phyloP scores from a whole-genome alignment of 2,797 vertebrate species.

The Hydrocynus forskahlii region DNA sequence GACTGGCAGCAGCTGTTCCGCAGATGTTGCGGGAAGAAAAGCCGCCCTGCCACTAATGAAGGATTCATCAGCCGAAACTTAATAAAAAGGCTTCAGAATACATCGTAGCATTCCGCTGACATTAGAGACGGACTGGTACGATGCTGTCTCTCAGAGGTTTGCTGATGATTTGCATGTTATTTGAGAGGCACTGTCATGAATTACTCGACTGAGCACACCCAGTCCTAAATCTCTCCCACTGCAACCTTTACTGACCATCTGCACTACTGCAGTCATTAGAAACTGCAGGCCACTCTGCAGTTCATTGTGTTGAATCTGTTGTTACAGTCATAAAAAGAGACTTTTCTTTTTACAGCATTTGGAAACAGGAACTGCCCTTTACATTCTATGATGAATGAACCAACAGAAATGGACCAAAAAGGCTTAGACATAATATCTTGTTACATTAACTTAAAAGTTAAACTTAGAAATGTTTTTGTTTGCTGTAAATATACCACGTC shows the following conservation, averaged over 20 bases:
- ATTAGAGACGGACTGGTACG: slow-evolving; percentile 8
- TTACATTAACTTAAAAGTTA: not conserved
- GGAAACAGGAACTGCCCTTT: not conserved
- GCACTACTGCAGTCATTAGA: not conserved
- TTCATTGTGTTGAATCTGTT: not conserved
- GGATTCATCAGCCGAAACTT: slow-evolving; percentile 24
- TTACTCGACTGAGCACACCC: not conserved
- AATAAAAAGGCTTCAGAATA: slow-evolving; percentile 24
- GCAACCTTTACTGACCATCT: not conserved
- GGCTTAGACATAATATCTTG: not conserved
- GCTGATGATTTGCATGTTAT: slow-evolving; percentile 12
- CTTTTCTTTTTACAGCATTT: not conserved
- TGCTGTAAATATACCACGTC: too few species aligned
- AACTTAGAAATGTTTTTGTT: too few species aligned
- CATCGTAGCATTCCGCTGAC: not conserved
- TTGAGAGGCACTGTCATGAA: slow-evolving; percentile 27
- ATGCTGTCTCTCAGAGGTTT: slow-evolving; percentile 10
- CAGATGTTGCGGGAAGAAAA: slow-evolving; percentile 64
- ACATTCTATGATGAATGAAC: not conserved
- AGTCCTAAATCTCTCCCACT: not conserved
- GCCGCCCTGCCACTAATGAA: slow-evolving; percentile 49
- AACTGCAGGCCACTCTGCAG: not conserved
- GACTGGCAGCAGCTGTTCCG: slow-evolving; percentile 64
- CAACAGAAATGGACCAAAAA: not conserved
- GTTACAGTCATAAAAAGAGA: not conserved